These are phyloP conservation scores for Bos taurus DNA, from an alignment of 2,113 vertebrate species.

Conservation along the genomic window DNA sequence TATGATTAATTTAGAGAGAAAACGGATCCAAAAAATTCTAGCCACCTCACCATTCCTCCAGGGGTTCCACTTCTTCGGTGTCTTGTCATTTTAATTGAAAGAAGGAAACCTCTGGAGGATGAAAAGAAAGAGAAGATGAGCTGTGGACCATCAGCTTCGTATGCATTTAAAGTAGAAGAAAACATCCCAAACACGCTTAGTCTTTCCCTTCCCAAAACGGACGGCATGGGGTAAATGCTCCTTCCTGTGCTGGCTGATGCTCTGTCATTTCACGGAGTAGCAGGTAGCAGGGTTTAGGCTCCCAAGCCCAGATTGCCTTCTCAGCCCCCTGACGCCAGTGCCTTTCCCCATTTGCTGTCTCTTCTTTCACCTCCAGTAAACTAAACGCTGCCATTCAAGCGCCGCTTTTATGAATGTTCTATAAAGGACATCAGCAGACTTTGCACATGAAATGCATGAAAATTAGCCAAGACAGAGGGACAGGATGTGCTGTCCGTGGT, in stretches of 20 bases:
- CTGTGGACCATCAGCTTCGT: not conserved
- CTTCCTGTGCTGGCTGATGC: not conserved
- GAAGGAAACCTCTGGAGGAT: not conserved
- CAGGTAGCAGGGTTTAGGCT: not conserved
- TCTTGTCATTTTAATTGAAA: not conserved
- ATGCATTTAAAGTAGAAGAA: not conserved
- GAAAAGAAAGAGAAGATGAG: not conserved
- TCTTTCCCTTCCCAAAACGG: not conserved
- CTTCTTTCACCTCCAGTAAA: not conserved
- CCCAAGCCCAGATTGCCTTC: not conserved
- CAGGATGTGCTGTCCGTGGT: not conserved
- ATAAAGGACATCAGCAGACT: not conserved
- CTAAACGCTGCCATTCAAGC: not conserved
- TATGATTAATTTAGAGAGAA: not conserved
- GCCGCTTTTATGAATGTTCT: not conserved
- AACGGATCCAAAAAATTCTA: not conserved
- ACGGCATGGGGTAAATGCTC: rapidly evolving
- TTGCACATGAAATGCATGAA: not conserved
- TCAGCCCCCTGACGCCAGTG: not conserved
- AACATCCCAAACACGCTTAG: not conserved
- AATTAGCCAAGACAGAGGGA: not conserved
- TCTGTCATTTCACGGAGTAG: not conserved
- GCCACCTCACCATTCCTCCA: not conserved
- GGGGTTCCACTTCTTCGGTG: not conserved
- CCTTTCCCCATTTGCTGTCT: not conserved